Conservation (phyloP, 1,140 invertebrate genomes). For the Leptinotarsa undecemlineata region DNA sequence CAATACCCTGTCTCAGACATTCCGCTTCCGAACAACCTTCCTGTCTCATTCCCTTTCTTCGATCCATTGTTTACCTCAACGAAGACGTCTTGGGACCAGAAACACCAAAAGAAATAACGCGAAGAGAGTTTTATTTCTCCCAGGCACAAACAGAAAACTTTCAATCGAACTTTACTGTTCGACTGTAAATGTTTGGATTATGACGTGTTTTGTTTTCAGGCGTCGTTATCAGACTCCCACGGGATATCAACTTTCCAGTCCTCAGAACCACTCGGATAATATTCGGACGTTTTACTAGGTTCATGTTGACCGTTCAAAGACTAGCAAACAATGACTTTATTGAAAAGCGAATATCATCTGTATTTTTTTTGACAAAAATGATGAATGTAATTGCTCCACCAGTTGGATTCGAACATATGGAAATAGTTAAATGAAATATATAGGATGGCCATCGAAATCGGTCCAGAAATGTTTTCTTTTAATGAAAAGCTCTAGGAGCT, state of each 20-base stretch:
- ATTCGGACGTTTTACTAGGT: neutral
- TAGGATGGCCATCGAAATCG: too few species aligned
- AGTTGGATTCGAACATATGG: too few species aligned
- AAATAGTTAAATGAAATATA: too few species aligned
- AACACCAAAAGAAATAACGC: neutral
- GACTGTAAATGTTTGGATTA: slow-evolving; percentile 40
- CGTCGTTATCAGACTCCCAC: slow-evolving; percentile 42
- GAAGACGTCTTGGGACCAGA: neutral
- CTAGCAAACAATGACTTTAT: neutral
- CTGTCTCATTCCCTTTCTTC: neutral
- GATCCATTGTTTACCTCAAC: neutral
- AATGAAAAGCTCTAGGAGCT: too few species aligned
- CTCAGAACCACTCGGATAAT: slow-evolving; percentile 44
- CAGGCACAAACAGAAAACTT: slow-evolving; percentile 43
- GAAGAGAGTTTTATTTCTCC: neutral
- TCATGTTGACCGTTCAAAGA: neutral
- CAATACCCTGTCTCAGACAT: neutral
- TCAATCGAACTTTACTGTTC: slow-evolving; percentile 48
- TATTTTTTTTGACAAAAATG: neutral
- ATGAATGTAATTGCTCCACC: neutral
- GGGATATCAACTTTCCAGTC: slow-evolving; percentile 47
- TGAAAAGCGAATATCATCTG: neutral
- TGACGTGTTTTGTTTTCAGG: slow-evolving; percentile 46
- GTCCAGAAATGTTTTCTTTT: too few species aligned
- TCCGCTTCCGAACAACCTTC: neutral